phyloP scores from a whole-genome alignment of 1,140 invertebrate species.

The Drosophila kepulauana region DNA sequence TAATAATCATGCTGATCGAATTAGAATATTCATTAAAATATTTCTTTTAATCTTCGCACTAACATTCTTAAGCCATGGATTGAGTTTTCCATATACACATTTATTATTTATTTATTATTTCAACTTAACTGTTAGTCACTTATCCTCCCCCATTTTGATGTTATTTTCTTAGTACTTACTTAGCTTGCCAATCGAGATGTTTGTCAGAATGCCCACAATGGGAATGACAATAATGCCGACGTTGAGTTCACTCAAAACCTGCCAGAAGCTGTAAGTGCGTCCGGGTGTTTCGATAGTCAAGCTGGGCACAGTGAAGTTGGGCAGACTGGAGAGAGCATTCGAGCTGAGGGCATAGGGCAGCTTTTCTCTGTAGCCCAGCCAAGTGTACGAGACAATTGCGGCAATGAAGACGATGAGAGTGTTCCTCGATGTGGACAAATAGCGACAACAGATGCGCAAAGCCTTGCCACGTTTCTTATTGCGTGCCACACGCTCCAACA shows the following conservation, averaged over 20 bases:
- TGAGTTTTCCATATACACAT: too few relatives aligned
- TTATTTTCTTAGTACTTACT: slow-evolving; percentile 86
- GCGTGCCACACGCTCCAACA: slow-evolving; percentile 58
- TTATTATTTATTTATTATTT: too few relatives aligned
- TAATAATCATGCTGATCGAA: too few relatives aligned
- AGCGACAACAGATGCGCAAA: slow-evolving; percentile 62
- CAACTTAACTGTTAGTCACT: too few relatives aligned
- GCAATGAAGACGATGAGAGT: slow-evolving; percentile 91
- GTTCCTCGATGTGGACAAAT: slow-evolving; percentile 89
- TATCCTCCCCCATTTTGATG: too few relatives aligned
- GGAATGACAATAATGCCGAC: slow-evolving; percentile 91
- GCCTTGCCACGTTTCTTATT: slow-evolving; percentile 85
- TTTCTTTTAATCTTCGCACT: too few relatives aligned
- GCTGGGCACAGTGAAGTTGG: slow-evolving; percentile 87
- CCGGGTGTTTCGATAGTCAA: slow-evolving; percentile 87
- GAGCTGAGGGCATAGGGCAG: slow-evolving; percentile 69
- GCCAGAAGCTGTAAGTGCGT: slow-evolving; percentile 86
- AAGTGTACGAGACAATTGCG: slow-evolving; percentile 88
- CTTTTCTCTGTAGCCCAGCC: slow-evolving; percentile 48
- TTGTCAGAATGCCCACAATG: slow-evolving; percentile 92
- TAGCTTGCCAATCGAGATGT: slow-evolving; percentile 95
- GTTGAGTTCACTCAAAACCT: slow-evolving; percentile 89
- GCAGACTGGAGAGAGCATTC: slow-evolving; percentile 88
- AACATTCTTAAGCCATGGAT: too few relatives aligned
- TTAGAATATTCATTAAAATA: too few relatives aligned